These are phyloP conservation scores for Falco novaeseelandiae DNA, from an alignment of 2,797 vertebrate genomes.

Conservation along the genomic window DNA sequence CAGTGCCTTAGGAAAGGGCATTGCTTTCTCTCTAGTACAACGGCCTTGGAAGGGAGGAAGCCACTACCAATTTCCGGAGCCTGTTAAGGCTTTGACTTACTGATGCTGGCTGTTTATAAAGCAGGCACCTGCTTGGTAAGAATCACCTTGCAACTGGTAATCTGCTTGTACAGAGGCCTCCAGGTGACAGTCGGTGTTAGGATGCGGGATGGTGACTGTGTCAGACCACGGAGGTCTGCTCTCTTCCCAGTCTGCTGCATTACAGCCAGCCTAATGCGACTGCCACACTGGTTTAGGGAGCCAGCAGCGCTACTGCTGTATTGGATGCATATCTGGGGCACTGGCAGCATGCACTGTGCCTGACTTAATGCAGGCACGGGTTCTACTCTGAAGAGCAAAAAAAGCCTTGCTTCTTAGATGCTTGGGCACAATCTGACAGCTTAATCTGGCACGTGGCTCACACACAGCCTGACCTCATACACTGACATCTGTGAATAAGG, in stretches of 20 bases:
- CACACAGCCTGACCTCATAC: not conserved
- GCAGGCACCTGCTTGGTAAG: not conserved
- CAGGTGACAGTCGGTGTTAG: not conserved
- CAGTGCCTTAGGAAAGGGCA: not conserved
- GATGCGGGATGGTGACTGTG: not conserved
- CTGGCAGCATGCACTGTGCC: not conserved
- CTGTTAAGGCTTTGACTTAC: not conserved
- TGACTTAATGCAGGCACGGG: not conserved
- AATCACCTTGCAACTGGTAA: not conserved
- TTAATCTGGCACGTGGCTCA: not conserved
- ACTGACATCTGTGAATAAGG: not conserved
- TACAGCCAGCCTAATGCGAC: not conserved
- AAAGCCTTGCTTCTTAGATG: not conserved
- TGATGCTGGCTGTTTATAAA: not conserved
- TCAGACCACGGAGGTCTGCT: not conserved
- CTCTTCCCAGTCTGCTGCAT: not conserved
- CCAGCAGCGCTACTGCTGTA: not conserved
- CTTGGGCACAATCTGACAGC: not conserved
- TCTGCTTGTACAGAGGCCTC: not conserved
- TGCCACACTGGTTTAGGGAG: not conserved
- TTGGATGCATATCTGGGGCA: not conserved
- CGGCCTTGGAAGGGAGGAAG: not conserved
- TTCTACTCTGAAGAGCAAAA: not conserved
- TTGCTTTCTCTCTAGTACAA: not conserved
- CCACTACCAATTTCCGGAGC: not conserved